Conservation (phyloP, 1,140 invertebrate genomes). For the Aphaenogaster ashmeadi region DNA sequence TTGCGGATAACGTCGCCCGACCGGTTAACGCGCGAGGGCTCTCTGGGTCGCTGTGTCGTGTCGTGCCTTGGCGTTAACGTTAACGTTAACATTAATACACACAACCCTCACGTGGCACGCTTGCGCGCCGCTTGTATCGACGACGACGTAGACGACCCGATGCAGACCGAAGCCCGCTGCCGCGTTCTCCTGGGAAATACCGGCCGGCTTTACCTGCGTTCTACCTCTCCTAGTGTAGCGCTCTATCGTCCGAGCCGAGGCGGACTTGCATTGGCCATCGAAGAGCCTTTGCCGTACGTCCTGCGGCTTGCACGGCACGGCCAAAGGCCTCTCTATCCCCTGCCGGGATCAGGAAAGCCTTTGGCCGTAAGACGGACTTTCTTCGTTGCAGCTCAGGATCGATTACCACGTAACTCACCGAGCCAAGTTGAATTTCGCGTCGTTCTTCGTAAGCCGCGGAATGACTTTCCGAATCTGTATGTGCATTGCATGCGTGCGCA, state of each 20-base stretch:
- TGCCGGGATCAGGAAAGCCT: slow-evolving; percentile 48
- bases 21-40: slow-evolving; percentile 20
- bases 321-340: slow-evolving; percentile 51
- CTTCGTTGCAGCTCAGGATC: slow-evolving; percentile 63
- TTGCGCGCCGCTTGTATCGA: slow-evolving; percentile 57
- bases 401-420: slow-evolving; percentile 55
- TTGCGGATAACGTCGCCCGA: slow-evolving; percentile 42
- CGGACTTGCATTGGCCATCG: slow-evolving; percentile 52
- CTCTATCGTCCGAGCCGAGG: slow-evolving; percentile 62
- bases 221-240: slow-evolving; percentile 49
- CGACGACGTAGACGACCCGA: slow-evolving; percentile 41
- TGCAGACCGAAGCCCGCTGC: slow-evolving; percentile 46
- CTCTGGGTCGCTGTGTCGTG: slow-evolving; percentile 3
- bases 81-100: slow-evolving; percentile 68
- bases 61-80: slow-evolving; percentile 32
- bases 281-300: slow-evolving; percentile 58
- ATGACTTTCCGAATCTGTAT: slow-evolving; percentile 10
- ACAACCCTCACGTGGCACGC: slow-evolving; percentile 49
- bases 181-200: slow-evolving; percentile 71
- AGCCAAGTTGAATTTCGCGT: slow-evolving; percentile 30
- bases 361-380: slow-evolving; percentile 67
- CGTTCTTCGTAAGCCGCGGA: slow-evolving; percentile 14
- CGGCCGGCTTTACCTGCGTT: slow-evolving; percentile 66
- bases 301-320: slow-evolving; percentile 45
- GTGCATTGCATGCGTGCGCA: neutral